These are phyloP conservation scores for Erethizon dorsatum DNA, from an alignment of 2,797 vertebrate species.

Conservation along the genomic window DNA sequence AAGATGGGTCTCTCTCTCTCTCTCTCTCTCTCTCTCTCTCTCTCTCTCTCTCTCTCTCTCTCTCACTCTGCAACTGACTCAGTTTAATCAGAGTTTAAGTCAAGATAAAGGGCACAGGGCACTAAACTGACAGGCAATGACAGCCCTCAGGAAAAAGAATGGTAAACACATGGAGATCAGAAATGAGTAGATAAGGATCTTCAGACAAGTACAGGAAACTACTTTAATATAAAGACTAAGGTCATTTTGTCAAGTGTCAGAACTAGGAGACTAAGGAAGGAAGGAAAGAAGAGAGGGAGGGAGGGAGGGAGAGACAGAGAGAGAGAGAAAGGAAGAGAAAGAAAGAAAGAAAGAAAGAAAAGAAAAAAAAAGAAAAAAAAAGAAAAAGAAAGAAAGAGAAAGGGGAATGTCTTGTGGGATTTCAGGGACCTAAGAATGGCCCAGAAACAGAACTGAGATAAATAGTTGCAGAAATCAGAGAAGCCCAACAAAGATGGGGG, in stretches of 20 bases:
- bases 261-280: background rate
- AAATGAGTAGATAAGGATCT: background rate
- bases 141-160: background rate
- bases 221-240: background rate
- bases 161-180: background rate
- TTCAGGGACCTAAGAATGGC: background rate
- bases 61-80: background rate
- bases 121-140: background rate
- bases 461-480: background rate
- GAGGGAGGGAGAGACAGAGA: no score
- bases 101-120: background rate
- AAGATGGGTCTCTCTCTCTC: background rate
- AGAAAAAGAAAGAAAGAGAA: no score
- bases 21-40: background rate
- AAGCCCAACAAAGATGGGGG: background rate
- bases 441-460: background rate
- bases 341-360: background rate
- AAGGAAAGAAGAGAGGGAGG: no score
- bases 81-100: slow-evolving; percentile 38
- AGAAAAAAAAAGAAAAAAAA: background rate
- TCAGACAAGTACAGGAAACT: background rate
- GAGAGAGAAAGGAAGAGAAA: background rate
- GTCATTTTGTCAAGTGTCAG: background rate
- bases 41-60: no score
- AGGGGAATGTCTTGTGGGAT: background rate